Conservation (phyloP, 2,113 vertebrate species). For the Myodes glareolus region DNA sequence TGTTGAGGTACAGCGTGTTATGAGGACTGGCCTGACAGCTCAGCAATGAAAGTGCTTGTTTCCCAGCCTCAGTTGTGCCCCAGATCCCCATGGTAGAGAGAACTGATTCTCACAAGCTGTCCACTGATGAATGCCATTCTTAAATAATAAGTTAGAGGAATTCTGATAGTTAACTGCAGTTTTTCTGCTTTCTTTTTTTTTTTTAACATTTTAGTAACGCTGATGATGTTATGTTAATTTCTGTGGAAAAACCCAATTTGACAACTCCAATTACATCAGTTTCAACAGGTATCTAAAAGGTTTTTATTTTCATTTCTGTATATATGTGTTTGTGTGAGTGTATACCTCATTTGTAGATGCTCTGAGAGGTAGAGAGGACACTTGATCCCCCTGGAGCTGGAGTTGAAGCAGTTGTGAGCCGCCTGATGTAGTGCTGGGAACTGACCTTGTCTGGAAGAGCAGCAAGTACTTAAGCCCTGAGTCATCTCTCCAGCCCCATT, state of each 20-base stretch:
- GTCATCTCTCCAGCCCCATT: not conserved
- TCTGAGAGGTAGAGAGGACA: not conserved
- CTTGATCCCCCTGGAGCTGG: not conserved
- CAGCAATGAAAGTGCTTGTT: not conserved
- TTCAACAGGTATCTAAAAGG: conserved; percentile 74
- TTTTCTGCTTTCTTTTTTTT: conserved; percentile 53
- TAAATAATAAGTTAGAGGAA: conserved; percentile 51
- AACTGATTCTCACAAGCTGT: not conserved
- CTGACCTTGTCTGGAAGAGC: not conserved
- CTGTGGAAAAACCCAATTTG: conserved; percentile 57
- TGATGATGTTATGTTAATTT: conserved; percentile 72
- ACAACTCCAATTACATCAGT: conserved; percentile 56
- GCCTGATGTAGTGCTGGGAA: not conserved
- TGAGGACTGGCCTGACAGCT: not conserved
- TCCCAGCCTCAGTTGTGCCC: not conserved
- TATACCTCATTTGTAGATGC: not conserved
- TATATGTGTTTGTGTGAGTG: not conserved
- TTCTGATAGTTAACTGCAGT: conserved; percentile 45
- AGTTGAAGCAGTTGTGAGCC: not conserved
- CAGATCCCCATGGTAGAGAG: not conserved
- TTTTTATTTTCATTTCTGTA: not conserved
- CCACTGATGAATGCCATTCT: not conserved
- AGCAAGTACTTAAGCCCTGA: not conserved
- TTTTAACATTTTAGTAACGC: conserved; percentile 75
- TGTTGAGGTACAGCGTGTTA: not conserved